Evolutionary conservation across 1,140 invertebrate genomes (phyloP), one percentile per base, ranked within the genome.

Genomic region (Leptopilina boulardi): DNA sequence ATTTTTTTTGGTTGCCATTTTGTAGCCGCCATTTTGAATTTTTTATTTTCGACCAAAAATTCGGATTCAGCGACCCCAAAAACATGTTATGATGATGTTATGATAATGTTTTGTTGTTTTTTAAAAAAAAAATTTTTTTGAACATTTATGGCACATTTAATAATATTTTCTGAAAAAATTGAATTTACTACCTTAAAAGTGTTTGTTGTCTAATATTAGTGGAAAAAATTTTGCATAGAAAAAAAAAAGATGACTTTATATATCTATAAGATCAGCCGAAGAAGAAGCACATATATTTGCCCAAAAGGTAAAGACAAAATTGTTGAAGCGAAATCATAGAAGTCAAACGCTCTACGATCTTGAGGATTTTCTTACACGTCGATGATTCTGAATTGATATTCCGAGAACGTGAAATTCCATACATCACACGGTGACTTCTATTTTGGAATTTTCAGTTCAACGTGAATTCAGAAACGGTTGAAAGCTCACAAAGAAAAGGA

Each of bases 301-400:
- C 44, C 15, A 51, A 51, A 51, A 8, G 47, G 15, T 18, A 15
- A 51, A 51, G 47, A n/a, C 3, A 18, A 18, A 51, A 51, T 51
- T 51, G 15, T 51, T 51, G 47, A 51, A 18, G 47, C 47, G 47
- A 51, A 51, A 18, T 51, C 47, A n/a, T n/a, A 51, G 47, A 51
- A 18, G 15, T 18, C 47, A 51, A 51, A 51, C n/a, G n/a, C 18
- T 51, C n/a, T 51, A 18, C n/a, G 47, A 51, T 51, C 47, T n/a
- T 18, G 18, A 18, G n/a, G 47, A 51, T 51, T 18, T n/a, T 18
- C 47, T 51, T 51, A 51, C 47, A 18, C 47, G 18, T 51, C 47
- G 4, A 51, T 18, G n/a, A 51, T 51, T 51, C 47, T 51, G 47
- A 51, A 51, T 51, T 18, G 47, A 51, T 51, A 51, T 51, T 51